Evolutionary conservation across 2,113 vertebrate genomes (phyloP).

Genomic region (Oryctolagus cuniculus): DNA sequence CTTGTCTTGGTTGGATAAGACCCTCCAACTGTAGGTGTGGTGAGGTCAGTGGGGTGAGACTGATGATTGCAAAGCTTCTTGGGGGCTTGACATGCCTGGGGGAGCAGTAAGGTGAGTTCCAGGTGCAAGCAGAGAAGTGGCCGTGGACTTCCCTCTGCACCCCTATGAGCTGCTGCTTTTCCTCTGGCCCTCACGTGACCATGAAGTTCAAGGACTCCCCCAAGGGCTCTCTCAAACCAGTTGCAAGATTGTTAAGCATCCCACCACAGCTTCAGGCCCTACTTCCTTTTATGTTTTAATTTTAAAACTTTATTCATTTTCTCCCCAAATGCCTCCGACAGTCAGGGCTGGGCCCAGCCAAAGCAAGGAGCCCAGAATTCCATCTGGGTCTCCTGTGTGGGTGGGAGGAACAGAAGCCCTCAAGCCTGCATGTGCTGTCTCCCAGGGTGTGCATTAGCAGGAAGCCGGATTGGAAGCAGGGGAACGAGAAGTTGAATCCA

Average conservation of each 20-base stretch:
- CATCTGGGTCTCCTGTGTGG: too few species aligned
- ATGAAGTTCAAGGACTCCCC: neutral
- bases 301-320: neutral
- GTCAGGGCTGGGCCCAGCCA: too few species aligned
- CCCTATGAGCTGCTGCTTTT: neutral
- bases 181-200: neutral
- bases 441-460: too few species aligned
- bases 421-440: too few species aligned
- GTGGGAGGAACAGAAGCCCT: too few species aligned
- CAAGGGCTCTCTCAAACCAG: neutral
- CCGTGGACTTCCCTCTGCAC: neutral
- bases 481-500: too few species aligned
- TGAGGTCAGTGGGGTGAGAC: neutral
- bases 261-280: neutral
- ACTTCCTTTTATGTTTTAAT: neutral
- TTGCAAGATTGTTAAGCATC: neutral
- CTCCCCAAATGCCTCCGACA: too few species aligned
- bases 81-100: neutral
- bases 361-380: too few species aligned
- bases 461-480: too few species aligned
- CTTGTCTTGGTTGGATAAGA: neutral
- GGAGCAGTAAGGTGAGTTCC: neutral
- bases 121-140: neutral
- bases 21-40: too few species aligned
- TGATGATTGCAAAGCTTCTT: neutral